phyloP scores from a whole-genome alignment of 2,888 invertebrate species.

The Endotricha flammealis region DNA sequence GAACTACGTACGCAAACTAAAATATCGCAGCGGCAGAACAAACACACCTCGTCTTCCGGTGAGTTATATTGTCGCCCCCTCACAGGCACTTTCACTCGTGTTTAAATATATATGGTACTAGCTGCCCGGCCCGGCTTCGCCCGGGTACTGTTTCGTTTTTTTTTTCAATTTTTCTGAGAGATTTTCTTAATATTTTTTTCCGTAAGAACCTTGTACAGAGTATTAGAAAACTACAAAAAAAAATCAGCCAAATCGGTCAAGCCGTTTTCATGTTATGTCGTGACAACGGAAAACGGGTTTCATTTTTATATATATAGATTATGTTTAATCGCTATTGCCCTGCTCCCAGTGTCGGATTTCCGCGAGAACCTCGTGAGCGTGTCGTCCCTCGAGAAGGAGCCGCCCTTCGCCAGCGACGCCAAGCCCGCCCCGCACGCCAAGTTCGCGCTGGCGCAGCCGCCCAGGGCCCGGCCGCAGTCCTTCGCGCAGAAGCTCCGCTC shows the following conservation, averaged over 20 bases:
- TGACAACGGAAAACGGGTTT: too few relatives aligned
- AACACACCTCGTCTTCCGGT: conserved; percentile 62
- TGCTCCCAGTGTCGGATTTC: conserved; percentile 79
- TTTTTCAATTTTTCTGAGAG: too few relatives aligned
- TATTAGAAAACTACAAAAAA: too few relatives aligned
- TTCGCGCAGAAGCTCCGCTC: conserved; percentile 92
- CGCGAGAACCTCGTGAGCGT: conserved; percentile 78
- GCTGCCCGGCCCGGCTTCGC: too few relatives aligned
- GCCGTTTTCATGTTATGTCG: too few relatives aligned
- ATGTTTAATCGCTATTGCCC: too few relatives aligned
- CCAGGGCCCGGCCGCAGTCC: conserved; percentile 83
- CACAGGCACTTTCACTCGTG: neutral
- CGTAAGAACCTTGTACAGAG: too few relatives aligned
- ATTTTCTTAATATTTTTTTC: too few relatives aligned
- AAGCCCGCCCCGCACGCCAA: conserved; percentile 33
- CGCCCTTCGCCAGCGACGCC: conserved; percentile 47
- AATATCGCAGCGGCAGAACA: conserved; percentile 53
- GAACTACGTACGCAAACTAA: conserved; percentile 85
- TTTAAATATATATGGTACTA: neutral
- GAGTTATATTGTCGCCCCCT: too few relatives aligned
- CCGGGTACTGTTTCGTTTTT: too few relatives aligned
- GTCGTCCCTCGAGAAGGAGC: conserved; percentile 58
- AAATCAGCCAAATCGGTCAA: too few relatives aligned
- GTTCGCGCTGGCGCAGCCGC: conserved; percentile 17
- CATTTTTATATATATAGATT: too few relatives aligned